Evolutionary conservation across 2,888 invertebrate genomes (phyloP), one percentile per base, ranked within the genome.

Genomic region (Spatulosminthurus flaviceps): DNA sequence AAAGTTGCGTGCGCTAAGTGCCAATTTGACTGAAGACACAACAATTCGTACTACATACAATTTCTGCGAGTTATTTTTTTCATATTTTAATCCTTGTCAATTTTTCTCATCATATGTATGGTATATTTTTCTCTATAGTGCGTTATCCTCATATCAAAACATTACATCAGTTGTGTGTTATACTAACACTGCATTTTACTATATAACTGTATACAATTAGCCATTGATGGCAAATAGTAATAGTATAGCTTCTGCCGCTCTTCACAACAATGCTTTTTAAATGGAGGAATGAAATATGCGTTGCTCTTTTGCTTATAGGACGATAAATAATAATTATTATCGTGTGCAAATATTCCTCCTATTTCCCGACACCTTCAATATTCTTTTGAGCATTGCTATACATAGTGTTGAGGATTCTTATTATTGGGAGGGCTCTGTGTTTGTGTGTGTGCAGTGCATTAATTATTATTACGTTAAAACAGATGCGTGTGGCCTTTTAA

Each of bases 321-420:
- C 51, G 16, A 51, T 51, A 19, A 51, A 51, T 11, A 51, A 51
- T n/a, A 51, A 34, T 34, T 51, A n/a, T n/a, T 13, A 51, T 19
- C 51, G 64, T 64, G 64, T 21, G 24, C 64, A 64, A 64, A 64
- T 24, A 22, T 64, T 26, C 24, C 64, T 16, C 16, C 24, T 24
- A 64, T 64, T 64, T 64, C 64, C 64, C 64, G 24, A 64, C 64
- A 64, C 64, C 64, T 64, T 64, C 64, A 64, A 16, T 19, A n/a
- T 51, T 51, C n/a, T 51, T 51, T 51, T 51, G 5, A 51, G 16
- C 16, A n/a, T 51, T 2, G 1, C n/a, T 41, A 41, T 41, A 41
- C 41, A 7, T 41, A 9, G 41, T 41, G 41, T n/a, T n/a, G n/a
- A n/a, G n/a, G n/a, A n/a, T n/a, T n/a, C n/a, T n/a, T n/a, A n/a